Evolutionary conservation across 2,888 invertebrate genomes (phyloP).

Genomic region (Amorpha juglandis): DNA sequence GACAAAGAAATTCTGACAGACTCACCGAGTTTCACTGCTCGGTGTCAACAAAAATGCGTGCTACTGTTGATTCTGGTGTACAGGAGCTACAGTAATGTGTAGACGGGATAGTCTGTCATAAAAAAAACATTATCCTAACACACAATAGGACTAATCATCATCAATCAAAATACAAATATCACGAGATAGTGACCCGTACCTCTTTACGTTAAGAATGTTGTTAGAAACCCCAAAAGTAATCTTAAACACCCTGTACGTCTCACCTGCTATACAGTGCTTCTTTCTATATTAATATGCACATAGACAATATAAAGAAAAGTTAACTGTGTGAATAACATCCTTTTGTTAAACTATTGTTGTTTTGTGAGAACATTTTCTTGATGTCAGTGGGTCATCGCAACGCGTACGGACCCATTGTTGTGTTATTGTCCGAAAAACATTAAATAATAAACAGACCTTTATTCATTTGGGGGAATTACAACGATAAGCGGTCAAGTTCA

Average conservation of each 20-base stretch:
- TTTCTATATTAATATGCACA: slow-evolving; percentile 27
- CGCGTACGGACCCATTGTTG: slow-evolving; percentile 49
- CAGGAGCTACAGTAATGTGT: too few relatives aligned
- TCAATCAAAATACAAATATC: too few relatives aligned
- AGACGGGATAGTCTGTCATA: too few relatives aligned
- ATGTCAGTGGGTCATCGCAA: slow-evolving; percentile 49
- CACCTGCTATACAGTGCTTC: slow-evolving; percentile 9
- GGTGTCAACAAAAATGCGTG: too few relatives aligned
- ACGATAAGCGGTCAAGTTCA: slow-evolving; percentile 20
- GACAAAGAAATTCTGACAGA: too few relatives aligned
- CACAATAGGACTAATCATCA: too few relatives aligned
- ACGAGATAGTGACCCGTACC: neutral
- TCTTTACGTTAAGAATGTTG: neutral
- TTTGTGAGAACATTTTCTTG: slow-evolving; percentile 78
- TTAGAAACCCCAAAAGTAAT: neutral
- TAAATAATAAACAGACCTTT: slow-evolving; percentile 46
- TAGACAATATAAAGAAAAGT: slow-evolving; percentile 66
- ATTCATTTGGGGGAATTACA: slow-evolving; percentile 34
- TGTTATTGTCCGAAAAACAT: slow-evolving; percentile 56
- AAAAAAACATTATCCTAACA: too few relatives aligned
- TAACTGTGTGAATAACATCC: slow-evolving; percentile 84
- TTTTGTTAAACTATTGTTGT: slow-evolving; percentile 74
- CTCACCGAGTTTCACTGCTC: too few relatives aligned
- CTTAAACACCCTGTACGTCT: slow-evolving; percentile 13
- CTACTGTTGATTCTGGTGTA: too few relatives aligned